Evolutionary conservation across 1,140 invertebrate species (phyloP), one percentile per base, ranked within the genome.

Genomic region (Orchesella cincta): DNA sequence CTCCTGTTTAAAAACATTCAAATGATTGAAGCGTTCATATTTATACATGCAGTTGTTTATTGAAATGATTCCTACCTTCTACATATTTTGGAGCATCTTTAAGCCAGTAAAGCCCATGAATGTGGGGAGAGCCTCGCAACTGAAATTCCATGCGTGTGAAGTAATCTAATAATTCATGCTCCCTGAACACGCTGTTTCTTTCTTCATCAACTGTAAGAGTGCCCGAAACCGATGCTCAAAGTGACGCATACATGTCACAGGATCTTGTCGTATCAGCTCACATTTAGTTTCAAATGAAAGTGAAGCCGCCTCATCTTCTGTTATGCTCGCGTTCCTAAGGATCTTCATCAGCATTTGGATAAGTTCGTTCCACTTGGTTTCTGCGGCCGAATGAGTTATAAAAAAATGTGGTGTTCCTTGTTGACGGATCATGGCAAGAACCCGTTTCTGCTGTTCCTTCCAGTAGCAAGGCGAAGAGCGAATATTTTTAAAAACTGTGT

Each of bases 51-150:
- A 46, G 39, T 46, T 46, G 8, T 46, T 31, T 20, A 35, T 18
- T 0, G 74, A 76, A n/a, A 1, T 54, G 23, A 23, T 18, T 57
- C 54, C n/a, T 57, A 3, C 12, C 54, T 57, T 73, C 14, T n/a
- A n/a, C 34, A 31, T 26, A 74, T 18, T 64, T 67, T 0, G 85
- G 86, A 34, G 83, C 78, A 82, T 84, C 80, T 79, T 85, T 78
- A 1, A 86, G 76, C 85, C 86, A 87, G 20, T 85, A 31, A 3
- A 87, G 74, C 57, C 84, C 82, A 75, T 87, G 86, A 18, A 86
- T 67, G 81, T 87, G 86, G n/a, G 86, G 86, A 72, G 82, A 85
- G 8, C 86, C 86, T 29, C 85, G 83, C 75, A 86, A 84, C 76
- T 87, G 85, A 80, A 85, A 87, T 78, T 87, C 85, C 64, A 87